phyloP scores from a whole-genome alignment of 1,140 invertebrate genomes.

The Bombus ignitus region DNA sequence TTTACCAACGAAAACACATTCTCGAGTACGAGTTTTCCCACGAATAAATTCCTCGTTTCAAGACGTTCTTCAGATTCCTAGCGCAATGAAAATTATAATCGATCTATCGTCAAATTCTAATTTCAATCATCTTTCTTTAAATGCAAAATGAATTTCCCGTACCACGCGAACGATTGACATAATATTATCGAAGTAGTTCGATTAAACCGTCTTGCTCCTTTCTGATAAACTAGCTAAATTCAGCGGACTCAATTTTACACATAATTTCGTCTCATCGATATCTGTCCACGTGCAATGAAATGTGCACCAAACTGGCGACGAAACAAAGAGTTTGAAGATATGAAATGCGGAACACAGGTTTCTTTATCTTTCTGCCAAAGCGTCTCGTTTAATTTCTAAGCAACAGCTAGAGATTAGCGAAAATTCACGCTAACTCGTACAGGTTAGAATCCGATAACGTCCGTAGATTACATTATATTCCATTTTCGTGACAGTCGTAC shows the following conservation, averaged over 20 bases:
- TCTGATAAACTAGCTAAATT: background rate
- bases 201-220: background rate
- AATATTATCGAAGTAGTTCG: too few species aligned
- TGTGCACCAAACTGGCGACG: background rate
- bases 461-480: background rate
- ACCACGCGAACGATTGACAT: too few species aligned
- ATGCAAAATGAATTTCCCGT: too few species aligned
- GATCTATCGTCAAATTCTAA: too few species aligned
- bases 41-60: too few species aligned
- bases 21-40: too few species aligned
- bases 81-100: too few species aligned
- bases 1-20: too few species aligned
- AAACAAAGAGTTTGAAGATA: background rate
- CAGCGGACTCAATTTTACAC: too few species aligned
- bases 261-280: background rate
- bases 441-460: constrained; percentile 20
- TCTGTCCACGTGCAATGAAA: background rate
- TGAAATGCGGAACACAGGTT: constrained; percentile 33
- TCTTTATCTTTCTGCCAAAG: background rate
- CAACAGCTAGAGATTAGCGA: background rate
- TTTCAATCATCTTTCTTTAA: too few species aligned
- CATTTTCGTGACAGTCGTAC: constrained; percentile 23
- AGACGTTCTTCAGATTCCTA: too few species aligned
- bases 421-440: background rate
- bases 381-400: background rate